phyloP scores from a whole-genome alignment of 64 coral and sea anemone genomes.

The Stylophora pistillata region DNA sequence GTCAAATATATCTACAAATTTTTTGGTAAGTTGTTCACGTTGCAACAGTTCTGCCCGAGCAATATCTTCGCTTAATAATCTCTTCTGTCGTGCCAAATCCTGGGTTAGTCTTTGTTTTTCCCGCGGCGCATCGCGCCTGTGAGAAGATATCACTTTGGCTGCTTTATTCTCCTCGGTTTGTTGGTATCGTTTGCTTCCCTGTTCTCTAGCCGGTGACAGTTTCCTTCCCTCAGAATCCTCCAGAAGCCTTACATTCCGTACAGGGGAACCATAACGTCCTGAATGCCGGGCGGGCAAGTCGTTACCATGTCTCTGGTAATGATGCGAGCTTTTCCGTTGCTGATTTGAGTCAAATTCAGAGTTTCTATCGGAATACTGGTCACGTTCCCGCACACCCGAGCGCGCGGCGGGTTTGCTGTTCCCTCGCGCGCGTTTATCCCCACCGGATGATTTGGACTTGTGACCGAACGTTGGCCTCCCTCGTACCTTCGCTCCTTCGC shows the following conservation, averaged over 20 bases:
- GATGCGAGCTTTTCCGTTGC: conserved; percentile 37
- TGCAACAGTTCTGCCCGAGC: conserved; percentile 80
- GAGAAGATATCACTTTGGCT: conserved; percentile 47
- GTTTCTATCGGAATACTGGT: conserved; percentile 61
- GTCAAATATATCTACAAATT: conserved; percentile 46
- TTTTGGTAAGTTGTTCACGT: conserved; percentile 72
- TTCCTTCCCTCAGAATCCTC: conserved; percentile 40
- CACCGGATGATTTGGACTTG: conserved; percentile 58
- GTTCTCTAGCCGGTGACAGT: conserved; percentile 7
- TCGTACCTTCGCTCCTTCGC: conserved; percentile 74
- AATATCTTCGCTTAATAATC: conserved; percentile 89
- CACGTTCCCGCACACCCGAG: conserved; percentile 57
- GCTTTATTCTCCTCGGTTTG: conserved; percentile 39
- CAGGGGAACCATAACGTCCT: conserved; percentile 51
- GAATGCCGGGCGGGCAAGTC: conserved; percentile 50
- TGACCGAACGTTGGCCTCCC: conserved; percentile 81
- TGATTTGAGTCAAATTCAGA: conserved; percentile 43
- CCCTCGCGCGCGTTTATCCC: conserved; percentile 76
- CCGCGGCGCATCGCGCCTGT: conserved; percentile 80
- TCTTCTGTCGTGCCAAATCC: conserved; percentile 89
- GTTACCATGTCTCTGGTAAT: conserved; percentile 60
- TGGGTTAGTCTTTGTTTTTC: conserved; percentile 93
- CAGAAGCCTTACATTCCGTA: conserved; percentile 13
- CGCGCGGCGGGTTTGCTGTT: conserved; percentile 60
- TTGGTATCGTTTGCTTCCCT: conserved; percentile 34